Base-by-base conservation (phyloP, 2,113 vertebrate species). In the Nyctereutes procyonoides region DNA sequence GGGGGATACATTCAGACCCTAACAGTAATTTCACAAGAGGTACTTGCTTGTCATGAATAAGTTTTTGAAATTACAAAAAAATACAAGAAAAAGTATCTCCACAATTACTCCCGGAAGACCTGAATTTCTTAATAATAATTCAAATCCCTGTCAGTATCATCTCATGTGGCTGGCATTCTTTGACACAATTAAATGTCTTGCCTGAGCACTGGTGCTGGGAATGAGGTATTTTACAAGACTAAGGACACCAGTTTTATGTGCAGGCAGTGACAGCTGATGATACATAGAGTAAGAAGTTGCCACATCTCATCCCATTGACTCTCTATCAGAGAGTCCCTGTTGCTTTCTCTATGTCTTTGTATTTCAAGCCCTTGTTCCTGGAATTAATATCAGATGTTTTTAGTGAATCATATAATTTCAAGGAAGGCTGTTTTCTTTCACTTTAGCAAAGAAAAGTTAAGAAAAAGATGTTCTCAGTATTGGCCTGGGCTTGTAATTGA, bases 321-420 rank as follows among this genome's bases (percentile, higher is more conserved):
- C 11, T 81, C 17, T 83, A 4, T 76, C 58, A 95, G 79, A 80
- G 38, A 13, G 77, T 94, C 92, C 69, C 76, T 90, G 9, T 86
- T 94, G 60, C 38, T 96, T 94, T 95, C 65, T 95, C 43, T 79
- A 63, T 79, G 93, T 90, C 63, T 96, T 96, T 92, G 26, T 95
- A 63, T 94, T 83, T 85, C 15, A 11, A 92, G 13, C 10, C 26
- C 56, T 94, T 94, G 20, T 96, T 96, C 38, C 71, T 93, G 73
- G 62, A 97, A 98, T 97, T 98, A 97, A 76, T 97, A 28, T 77
- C 94, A 97, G 93, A 97, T 98, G 95, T 97, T 95, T 87, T 43
- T 73, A 48, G 77, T 97, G 96, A 98, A 97, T 98, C 97, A 97
- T 56, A 32, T 51, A 60, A 93, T 96, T 96, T 95, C 81, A 97